These are phyloP conservation scores for Pseudois nayaur DNA, from an alignment of 2,113 vertebrate genomes.

Conservation along the genomic window DNA sequence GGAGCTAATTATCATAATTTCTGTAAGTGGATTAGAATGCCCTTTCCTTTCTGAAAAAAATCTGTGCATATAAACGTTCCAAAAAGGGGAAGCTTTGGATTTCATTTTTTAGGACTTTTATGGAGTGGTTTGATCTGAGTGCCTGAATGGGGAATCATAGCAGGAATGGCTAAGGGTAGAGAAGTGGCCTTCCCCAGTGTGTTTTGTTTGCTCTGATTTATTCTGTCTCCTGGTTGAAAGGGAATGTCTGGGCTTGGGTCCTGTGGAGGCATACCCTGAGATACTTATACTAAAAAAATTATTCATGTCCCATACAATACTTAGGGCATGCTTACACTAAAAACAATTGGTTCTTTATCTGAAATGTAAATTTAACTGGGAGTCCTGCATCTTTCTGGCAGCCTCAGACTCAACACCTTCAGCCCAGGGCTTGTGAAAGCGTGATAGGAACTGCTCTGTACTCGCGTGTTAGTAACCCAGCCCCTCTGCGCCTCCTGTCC, in stretches of 20 bases:
- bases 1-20: constrained; percentile 60
- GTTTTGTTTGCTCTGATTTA: background rate
- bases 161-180: background rate
- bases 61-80: background rate
- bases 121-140: background rate
- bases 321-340: background rate
- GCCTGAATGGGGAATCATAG: background rate
- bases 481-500: background rate
- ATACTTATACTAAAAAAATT: background rate
- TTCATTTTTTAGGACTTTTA: background rate
- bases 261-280: background rate
- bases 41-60: background rate
- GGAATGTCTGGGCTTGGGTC: background rate
- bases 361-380: background rate
- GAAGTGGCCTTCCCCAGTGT: background rate
- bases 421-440: background rate
- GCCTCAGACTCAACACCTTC: background rate
- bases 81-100: background rate
- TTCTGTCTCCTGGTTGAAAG: background rate
- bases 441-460: background rate
- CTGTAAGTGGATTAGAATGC: constrained; percentile 50
- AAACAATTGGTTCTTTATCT: background rate
- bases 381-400: background rate
- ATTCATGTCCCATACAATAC: background rate
- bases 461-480: background rate